phyloP scores from a whole-genome alignment of 2,888 invertebrate genomes.

The Megaustenia siamemsis region DNA sequence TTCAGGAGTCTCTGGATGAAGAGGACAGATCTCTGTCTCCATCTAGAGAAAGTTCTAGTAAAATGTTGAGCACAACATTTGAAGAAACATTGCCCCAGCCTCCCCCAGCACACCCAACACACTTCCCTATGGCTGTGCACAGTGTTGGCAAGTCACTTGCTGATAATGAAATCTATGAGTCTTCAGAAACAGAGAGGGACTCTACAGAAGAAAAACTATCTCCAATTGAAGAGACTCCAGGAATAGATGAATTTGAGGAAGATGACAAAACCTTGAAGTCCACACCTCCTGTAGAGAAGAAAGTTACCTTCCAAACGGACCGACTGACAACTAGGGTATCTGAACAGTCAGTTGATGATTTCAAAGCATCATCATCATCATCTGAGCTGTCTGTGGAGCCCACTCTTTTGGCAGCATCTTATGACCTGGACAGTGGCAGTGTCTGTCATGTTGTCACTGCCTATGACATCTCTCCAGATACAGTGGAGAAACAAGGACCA shows the following conservation, averaged over 20 bases:
- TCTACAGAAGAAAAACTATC: slow-evolving; percentile 75
- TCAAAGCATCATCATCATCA: slow-evolving; percentile 82
- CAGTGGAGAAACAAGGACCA: slow-evolving; percentile 82
- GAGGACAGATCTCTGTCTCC: slow-evolving; percentile 74
- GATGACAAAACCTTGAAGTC: slow-evolving; percentile 61
- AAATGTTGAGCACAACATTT: slow-evolving; percentile 69
- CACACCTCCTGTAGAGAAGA: slow-evolving; percentile 63
- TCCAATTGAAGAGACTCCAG: slow-evolving; percentile 73
- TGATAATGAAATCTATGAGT: slow-evolving; percentile 73
- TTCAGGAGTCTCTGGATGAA: slow-evolving; percentile 73
- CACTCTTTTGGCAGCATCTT: slow-evolving; percentile 93
- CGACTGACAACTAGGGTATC: slow-evolving; percentile 59
- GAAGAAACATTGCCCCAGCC: slow-evolving; percentile 60
- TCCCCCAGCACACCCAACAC: slow-evolving; percentile 47
- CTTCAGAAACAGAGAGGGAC: slow-evolving; percentile 73
- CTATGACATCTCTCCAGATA: slow-evolving; percentile 78
- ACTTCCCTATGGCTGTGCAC: slow-evolving; percentile 70
- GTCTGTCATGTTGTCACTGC: slow-evolving; percentile 80
- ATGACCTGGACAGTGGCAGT: slow-evolving; percentile 84
- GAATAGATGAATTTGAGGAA: slow-evolving; percentile 64
- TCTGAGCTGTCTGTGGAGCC: slow-evolving; percentile 91
- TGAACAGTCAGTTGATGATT: slow-evolving; percentile 73
- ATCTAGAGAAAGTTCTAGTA: slow-evolving; percentile 69
- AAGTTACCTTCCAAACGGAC: slow-evolving; percentile 72
- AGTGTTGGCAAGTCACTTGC: slow-evolving; percentile 66